Conservation (phyloP, 2,888 invertebrate genomes). For the Trichogramma dendrolimi region DNA sequence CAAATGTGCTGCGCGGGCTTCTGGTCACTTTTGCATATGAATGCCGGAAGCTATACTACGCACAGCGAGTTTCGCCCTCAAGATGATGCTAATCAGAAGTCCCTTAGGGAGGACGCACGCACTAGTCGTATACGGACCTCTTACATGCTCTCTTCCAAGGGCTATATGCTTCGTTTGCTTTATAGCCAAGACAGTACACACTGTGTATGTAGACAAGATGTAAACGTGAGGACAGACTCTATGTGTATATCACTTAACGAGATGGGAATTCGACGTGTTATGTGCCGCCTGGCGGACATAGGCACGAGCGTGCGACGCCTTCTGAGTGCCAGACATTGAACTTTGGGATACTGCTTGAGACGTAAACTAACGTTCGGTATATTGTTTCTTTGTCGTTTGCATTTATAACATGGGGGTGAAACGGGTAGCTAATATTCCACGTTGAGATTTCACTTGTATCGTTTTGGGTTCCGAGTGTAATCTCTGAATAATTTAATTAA, state of each 20-base stretch:
- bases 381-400: too few relatives aligned
- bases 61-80: constrained; percentile 31
- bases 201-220: constrained; percentile 6
- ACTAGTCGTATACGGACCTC: not conserved
- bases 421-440: too few relatives aligned
- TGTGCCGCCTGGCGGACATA: too few relatives aligned
- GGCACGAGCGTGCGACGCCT: too few relatives aligned
- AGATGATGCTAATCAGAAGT: constrained; percentile 48
- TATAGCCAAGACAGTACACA: constrained; percentile 33
- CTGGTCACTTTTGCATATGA: constrained; percentile 51
- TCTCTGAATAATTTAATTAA: too few relatives aligned
- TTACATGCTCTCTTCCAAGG: not conserved
- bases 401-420: too few relatives aligned
- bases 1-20: constrained; percentile 42
- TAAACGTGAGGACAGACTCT: constrained; percentile 14
- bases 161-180: constrained; percentile 45
- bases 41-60: constrained; percentile 39
- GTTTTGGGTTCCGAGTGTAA: too few relatives aligned
- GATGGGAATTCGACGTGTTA: not conserved
- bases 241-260: constrained; percentile 16
- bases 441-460: too few relatives aligned
- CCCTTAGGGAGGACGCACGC: constrained; percentile 31
- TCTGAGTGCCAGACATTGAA: too few relatives aligned
- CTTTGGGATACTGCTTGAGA: too few relatives aligned
- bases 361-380: too few relatives aligned